Evolutionary conservation across 1,140 invertebrate genomes (phyloP), one percentile per base, ranked within the genome.

Genomic region (Hylaeus anthracinus): DNA sequence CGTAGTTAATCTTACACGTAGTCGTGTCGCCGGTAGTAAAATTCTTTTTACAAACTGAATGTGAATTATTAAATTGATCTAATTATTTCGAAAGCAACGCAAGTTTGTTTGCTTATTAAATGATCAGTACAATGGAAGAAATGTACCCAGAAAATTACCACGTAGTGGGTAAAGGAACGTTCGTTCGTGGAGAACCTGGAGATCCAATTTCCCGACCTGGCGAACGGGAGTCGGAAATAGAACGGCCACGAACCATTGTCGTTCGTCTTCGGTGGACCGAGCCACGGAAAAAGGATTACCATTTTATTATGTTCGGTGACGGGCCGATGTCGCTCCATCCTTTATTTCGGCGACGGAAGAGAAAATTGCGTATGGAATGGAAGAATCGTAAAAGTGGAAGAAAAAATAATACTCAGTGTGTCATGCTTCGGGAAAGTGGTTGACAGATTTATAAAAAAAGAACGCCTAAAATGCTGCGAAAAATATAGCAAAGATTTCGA

Each of bases 201-300:
- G 65, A 77, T 84, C 69, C 82, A 84, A 85, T 85, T 85, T 85
- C 71, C 63, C 61, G 15, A 43, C n/a, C 41, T 41, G 79, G 48
- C 69, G 74, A 70, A 82, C n/a, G 55, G 65, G 15, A 65, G 61
- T 64, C 55, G 58, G 71, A 79, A 74, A 71, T 79, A 48, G 56
- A 72, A 69, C 55, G 70, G 39, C 56, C 41, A 58, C 76, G 66
- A 83, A 64, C 60, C 53, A 67, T 75, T 84, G 56, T 73, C 39
- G 39, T 37, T 63, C n/a, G 26, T 60, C 56, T 77, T 76, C 41
- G 69, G 26, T 58, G 55, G 53, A 65, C 72, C 26, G 26, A 61
- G 9, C n/a, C 39, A n/a, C 48, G 5, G 39, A 58, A 26, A 53
- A 73, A 70, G 56, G 53, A 72, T 77, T 85, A 72, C 67, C 56